Evolutionary conservation across 2,888 invertebrate genomes (phyloP), one percentile per base, ranked within the genome.

Genomic region (Dermolepida albohirtum): DNA sequence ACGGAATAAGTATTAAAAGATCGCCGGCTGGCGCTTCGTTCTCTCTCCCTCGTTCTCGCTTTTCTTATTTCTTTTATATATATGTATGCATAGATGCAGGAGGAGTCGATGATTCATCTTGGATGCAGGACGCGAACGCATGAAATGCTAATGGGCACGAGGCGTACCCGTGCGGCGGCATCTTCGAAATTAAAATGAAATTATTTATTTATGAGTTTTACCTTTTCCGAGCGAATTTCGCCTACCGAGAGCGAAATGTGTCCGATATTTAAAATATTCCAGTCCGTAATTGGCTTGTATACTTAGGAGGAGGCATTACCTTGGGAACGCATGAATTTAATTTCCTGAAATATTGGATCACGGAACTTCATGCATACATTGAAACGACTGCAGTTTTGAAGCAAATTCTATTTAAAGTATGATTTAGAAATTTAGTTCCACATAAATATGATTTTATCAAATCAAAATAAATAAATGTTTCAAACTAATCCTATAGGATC

Each of bases 131-230:
- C 27, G 27, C 27, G 43, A 17, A 12, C 55, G 22, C 14, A 29
- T 12, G 14, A 47, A 59, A 59, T 59, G 59, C 59, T 59, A 59
- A 59, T 59, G 59, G 34, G 34, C 34, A 34, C 34, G 34, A 10
- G 29, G 14, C 29, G 12, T 5, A 52, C 12, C 1, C 5, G 34
- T 6, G 49, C 34, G 47, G 49, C 49, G 59, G n/a, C 59, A 34
- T 62, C 34, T 62, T 47, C 34, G 47, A 62, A 62, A 62, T 62
- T 62, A 62, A 62, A 62, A 62, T 49, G 47, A 62, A 62, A 62
- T 62, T 62, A 62, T 62, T 62, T 62, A 62, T 62, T 62, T 62
- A 62, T 62, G 59, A 62, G 59, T 39, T 34, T 62, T 34, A 62
- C 47, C 59, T 62, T 62, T 62, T 52, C n/a, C 29, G 22, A 22